Evolutionary conservation across 2,113 vertebrate species (phyloP).

Genomic region (Phrynosoma platyrhinos): DNA sequence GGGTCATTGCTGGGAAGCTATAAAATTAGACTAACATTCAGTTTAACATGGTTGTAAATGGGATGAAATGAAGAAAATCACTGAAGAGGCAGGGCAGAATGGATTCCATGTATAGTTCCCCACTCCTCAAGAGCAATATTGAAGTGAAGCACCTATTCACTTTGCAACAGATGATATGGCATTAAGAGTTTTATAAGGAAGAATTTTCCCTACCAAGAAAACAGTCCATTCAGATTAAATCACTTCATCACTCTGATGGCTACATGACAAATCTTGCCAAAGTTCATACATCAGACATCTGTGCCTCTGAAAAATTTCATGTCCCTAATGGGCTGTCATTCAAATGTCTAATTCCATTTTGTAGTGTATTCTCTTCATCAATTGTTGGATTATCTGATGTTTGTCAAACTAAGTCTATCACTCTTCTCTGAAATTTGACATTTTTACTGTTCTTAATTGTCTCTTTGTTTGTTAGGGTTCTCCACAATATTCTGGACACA

Average conservation of each 20-base stretch:
- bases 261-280: conserved; percentile 35
- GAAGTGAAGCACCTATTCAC: conserved; percentile 36
- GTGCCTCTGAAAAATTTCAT: conserved; percentile 45
- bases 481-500: conserved; percentile 3
- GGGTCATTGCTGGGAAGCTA: background rate
- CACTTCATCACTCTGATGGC: conserved; percentile 21
- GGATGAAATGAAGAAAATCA: background rate
- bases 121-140: background rate
- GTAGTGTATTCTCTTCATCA: conserved; percentile 31
- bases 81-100: background rate
- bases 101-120: background rate
- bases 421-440: background rate
- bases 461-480: background rate
- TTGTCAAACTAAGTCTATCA: conserved; percentile 14
- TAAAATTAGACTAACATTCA: conserved; percentile 5
- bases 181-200: conserved; percentile 53
- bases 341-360: conserved; percentile 31
- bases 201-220: conserved; percentile 31
- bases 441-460: background rate
- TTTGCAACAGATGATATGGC: conserved; percentile 26
- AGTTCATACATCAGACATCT: conserved; percentile 54
- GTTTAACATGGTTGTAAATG: background rate
- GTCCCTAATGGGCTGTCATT: conserved; percentile 26
- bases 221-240: conserved; percentile 35
- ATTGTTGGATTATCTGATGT: background rate